Evolutionary conservation across 2,797 vertebrate genomes (phyloP).

Genomic region (Tenualosa ilisha): DNA sequence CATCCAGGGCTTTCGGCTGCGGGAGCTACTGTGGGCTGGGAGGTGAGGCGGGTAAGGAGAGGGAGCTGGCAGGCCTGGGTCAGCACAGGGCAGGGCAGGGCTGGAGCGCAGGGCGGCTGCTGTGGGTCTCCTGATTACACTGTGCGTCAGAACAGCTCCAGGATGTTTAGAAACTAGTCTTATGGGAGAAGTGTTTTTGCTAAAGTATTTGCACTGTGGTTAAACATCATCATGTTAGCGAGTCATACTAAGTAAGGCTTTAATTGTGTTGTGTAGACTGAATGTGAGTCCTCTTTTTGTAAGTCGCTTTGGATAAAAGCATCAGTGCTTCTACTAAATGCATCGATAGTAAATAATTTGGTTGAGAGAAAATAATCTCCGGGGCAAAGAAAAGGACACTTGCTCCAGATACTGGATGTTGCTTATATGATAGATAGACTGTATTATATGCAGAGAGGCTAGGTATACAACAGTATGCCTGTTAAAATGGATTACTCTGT

Average conservation of each 20-base stretch:
- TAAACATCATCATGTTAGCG: too few species aligned
- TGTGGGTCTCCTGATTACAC: background rate
- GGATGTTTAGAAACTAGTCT: background rate
- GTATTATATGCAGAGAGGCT: background rate
- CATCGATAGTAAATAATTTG: too few species aligned
- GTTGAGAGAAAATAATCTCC: too few species aligned
- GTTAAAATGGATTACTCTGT: background rate
- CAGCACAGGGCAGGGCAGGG: background rate
- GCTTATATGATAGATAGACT: too few species aligned
- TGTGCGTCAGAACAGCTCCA: background rate
- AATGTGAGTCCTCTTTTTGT: too few species aligned
- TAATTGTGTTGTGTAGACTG: too few species aligned
- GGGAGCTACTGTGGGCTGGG: background rate
- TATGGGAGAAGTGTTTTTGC: background rate
- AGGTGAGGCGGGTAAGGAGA: background rate
- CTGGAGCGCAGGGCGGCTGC: background rate
- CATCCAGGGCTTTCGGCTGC: background rate
- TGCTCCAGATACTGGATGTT: background rate
- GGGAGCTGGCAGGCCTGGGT: background rate
- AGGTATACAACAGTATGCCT: background rate
- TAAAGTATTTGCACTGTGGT: too few species aligned
- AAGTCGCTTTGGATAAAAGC: too few species aligned
- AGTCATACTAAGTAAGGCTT: too few species aligned
- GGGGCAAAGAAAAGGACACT: too few species aligned
- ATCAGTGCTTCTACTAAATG: too few species aligned